Base-by-base conservation (phyloP, 2,888 invertebrate genomes). In the Drosophila tanythrix region DNA sequence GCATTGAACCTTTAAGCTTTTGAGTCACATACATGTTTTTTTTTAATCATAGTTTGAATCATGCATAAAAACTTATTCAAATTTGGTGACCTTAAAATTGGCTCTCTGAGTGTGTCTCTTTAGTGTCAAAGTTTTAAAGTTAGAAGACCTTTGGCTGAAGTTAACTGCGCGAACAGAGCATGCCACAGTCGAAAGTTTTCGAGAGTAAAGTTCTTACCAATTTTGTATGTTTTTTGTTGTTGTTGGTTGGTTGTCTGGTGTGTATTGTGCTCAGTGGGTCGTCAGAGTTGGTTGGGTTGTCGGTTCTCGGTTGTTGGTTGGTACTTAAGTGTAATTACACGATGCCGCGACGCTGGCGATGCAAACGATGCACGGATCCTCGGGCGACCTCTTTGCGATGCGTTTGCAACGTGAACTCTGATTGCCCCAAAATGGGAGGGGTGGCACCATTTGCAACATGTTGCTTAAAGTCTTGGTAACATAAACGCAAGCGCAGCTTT, bases 311-410 rank as follows among this genome's bases (percentile, higher is more conserved):
- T 63, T 76, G 27, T 11, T 38, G 25, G 36, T 25, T 36, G 83
- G 76, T 80, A 89, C 84, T 88, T 88, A 87, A 89, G 76, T 88
- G 78, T 79, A 88, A 88, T 88, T 88, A 89, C 88, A 71, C 69
- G 74, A 62, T 69, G 74, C 70, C 65, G 67, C 78, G 40, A 56
- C 73, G 70, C 35, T 36, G 36, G 35, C 35, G 55, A 56, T 38
- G 36, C 60, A 67, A 60, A 40, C 60, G 75, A 40, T 48, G 48
- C 25, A 33, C 76, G 75, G 75, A 64, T 65, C 51, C 62, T 51
- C n/a, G 40, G 70, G 70, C 89, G 85, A 89, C 88, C 89, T 89
- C 89, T 75, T 84, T 76, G 81, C 89, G 63, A 73, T 64, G 70
- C 83, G 84, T 79, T 84, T 77, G 81, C 88, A 67, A 73, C 66